Conservation (phyloP, 1,140 invertebrate species). For the Cydia amplana region DNA sequence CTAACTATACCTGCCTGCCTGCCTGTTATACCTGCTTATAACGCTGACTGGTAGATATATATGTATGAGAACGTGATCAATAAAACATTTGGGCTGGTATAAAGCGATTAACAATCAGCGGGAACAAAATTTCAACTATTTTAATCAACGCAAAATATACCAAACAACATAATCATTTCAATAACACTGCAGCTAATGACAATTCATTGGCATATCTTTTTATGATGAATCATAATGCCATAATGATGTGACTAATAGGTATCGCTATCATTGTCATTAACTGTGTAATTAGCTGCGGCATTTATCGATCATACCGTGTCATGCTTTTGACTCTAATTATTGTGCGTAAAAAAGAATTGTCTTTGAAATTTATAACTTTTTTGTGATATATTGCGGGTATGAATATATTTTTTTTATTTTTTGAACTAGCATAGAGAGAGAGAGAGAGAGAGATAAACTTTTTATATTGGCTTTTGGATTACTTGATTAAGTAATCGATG, state of each 20-base stretch:
- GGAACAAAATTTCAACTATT: background rate
- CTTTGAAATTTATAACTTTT: no score
- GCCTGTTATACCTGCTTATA: background rate
- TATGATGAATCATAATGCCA: background rate
- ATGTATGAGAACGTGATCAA: background rate
- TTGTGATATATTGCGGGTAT: no score
- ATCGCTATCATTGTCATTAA: background rate
- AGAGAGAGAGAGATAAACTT: no score
- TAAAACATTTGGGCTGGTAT: background rate
- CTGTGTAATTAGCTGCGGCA: background rate
- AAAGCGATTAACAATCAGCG: background rate
- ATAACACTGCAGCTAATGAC: background rate
- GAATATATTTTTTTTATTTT: no score
- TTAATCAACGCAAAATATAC: background rate
- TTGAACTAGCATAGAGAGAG: no score
- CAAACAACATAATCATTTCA: background rate
- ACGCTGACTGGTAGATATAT: background rate
- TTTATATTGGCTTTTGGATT: no score
- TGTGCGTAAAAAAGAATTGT: no score
- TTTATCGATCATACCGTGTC: background rate
- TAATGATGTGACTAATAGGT: background rate
- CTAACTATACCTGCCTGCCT: no score
- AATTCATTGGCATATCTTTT: background rate
- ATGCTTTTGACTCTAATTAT: background rate
- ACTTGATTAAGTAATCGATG: background rate